These are phyloP conservation scores for Lepidurus arcticus DNA, from an alignment of 1,140 invertebrate genomes.

Conservation along the genomic window DNA sequence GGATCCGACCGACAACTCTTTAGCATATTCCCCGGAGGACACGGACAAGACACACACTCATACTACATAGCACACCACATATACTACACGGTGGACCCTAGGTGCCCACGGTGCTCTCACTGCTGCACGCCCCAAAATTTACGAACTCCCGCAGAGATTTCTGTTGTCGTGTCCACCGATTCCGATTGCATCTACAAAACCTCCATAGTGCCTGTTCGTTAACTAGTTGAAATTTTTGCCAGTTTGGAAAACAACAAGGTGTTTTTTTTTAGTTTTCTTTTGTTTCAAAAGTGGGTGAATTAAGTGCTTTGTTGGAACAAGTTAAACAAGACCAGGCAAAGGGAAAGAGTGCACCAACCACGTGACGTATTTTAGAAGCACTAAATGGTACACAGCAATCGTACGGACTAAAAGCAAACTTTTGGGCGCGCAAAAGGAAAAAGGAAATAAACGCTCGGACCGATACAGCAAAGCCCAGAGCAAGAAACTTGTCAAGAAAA, in stretches of 20 bases:
- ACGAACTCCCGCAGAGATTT: conserved; percentile 8
- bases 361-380: too few species aligned
- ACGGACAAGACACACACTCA: conserved; percentile 14
- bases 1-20: conserved; percentile 20
- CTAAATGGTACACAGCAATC: not conserved
- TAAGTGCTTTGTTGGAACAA: not conserved
- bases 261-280: not conserved
- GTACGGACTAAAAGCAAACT: not conserved
- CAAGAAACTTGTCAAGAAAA: not conserved
- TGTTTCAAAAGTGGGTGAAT: not conserved
- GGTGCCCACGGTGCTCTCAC: conserved; percentile 10
- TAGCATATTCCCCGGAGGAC: conserved; percentile 16
- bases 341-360: too few species aligned
- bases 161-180: conserved; percentile 6
- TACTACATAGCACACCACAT: not conserved
- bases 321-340: too few species aligned
- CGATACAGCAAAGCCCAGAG: not conserved
- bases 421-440: not conserved
- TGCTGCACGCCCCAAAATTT: conserved; percentile 21
- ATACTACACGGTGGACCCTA: conserved; percentile 18
- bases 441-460: not conserved
- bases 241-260: not conserved
- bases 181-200: conserved; percentile 14
- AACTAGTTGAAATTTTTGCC: not conserved
- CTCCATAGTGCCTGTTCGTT: not conserved